A percentile compares a stretch with the other conserved stretches of the same genome.
Conservation (phyloP, 53 echinoderm and acorn worm species). For the Luidia sarsii region DNA sequence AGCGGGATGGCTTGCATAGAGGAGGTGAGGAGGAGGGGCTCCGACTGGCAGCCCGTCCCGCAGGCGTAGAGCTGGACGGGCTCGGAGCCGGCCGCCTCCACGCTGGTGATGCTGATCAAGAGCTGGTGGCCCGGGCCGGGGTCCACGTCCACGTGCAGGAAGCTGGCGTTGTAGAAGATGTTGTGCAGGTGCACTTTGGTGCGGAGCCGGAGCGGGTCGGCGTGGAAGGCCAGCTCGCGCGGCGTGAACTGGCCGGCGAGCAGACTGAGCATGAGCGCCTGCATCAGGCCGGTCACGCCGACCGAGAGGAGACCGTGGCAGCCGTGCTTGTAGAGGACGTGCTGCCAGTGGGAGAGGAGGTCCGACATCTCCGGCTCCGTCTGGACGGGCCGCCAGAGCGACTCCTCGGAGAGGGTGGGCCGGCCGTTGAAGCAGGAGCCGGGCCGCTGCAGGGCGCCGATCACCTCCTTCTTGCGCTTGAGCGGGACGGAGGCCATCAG, state of each 20-base stretch:
- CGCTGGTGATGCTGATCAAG: conserved; percentile 52
- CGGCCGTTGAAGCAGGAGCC: conserved; percentile 93
- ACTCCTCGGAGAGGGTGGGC: conserved; percentile 76
- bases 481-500: conserved; percentile 67
- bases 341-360: conserved; percentile 91
- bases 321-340: conserved; percentile 93
- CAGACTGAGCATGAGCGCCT: conserved; percentile 93
- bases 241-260: conserved; percentile 91
- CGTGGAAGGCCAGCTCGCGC: conserved; percentile 93
- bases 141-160: conserved; percentile 75
- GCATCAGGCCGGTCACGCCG: conserved; percentile 83
- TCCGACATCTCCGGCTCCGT: conserved; percentile 74
- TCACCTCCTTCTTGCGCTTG: conserved; percentile 77
- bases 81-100: conserved; percentile 23
- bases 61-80: conserved; percentile 74
- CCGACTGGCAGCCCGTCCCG: conserved; percentile 81
- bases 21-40: conserved; percentile 65
- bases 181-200: conserved; percentile 81
- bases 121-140: conserved; percentile 60
- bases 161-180: conserved; percentile 81
- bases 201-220: conserved; percentile 80
- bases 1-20: conserved; percentile 70
- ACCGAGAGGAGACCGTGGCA: conserved; percentile 74
- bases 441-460: conserved; percentile 83
- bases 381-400: conserved; percentile 68